These are phyloP conservation scores for Bombyx mori DNA, from an alignment of 1,140 invertebrate genomes.

Conservation along the genomic window ASM3026992v2 NC_085119.1:12024501-12025000, in stretches of 20 bases:
- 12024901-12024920: too few species aligned
- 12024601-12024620: neutral
- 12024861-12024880: too few species aligned
- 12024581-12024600: neutral
- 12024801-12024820: neutral
- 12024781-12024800: slow-evolving; percentile 23
- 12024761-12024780: neutral
- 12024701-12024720: too few species aligned
- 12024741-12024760: too few species aligned
- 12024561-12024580: neutral
- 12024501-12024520: slow-evolving; percentile 16
- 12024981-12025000: too few species aligned
- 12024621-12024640: neutral
- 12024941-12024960: too few species aligned
- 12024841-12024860: neutral
- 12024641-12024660: neutral
- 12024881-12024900: too few species aligned
- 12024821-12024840: neutral
- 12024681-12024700: too few species aligned
- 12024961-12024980: too few species aligned
- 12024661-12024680: slow-evolving; percentile 15
- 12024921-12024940: too few species aligned
- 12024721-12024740: too few species aligned
- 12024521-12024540: slow-evolving; percentile 8
- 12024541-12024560: neutral